Percentiles rank a stretch among this genome's conserved stretches.
These are phyloP conservation scores for Liparis tanakae DNA, from an alignment of 2,797 vertebrate species.

Conservation along the genomic window DNA sequence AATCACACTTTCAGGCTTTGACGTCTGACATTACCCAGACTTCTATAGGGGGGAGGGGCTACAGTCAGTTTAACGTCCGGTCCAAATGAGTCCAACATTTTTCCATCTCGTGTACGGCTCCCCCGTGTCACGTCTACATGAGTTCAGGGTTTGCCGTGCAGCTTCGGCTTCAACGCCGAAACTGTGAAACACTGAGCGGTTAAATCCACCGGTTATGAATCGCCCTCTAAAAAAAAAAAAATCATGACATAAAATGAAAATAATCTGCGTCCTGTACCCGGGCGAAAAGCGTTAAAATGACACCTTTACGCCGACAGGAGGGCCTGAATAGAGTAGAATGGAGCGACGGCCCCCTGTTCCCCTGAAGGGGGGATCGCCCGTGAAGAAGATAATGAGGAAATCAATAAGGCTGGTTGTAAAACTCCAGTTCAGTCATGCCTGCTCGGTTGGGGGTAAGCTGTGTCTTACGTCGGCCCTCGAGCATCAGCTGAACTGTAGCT, in stretches of 20 bases:
- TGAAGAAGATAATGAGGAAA: slow-evolving; percentile 95
- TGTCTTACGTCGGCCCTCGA: slow-evolving; percentile 88
- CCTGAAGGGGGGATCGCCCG: slow-evolving; percentile 85
- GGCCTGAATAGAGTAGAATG: slow-evolving; percentile 15
- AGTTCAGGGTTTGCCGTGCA: neutral
- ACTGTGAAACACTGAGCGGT: neutral
- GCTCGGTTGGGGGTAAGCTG: slow-evolving; percentile 95
- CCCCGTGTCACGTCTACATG: neutral
- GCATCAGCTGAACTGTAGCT: slow-evolving; percentile 83
- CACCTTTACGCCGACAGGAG: neutral
- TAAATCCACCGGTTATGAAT: neutral
- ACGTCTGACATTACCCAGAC: neutral
- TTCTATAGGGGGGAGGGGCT: neutral
- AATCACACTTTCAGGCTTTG: neutral
- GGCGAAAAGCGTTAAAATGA: slow-evolving; percentile 2
- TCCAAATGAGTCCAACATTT: neutral
- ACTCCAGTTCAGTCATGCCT: slow-evolving; percentile 92
- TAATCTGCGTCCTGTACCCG: neutral
- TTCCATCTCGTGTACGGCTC: neutral
- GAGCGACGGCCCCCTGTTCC: slow-evolving; percentile 76
- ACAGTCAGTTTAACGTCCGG: neutral
- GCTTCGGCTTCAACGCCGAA: neutral
- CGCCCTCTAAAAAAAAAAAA: neutral
- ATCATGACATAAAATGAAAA: neutral
- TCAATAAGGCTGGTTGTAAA: slow-evolving; percentile 96